phyloP scores from a whole-genome alignment of 92 coral and sea anemone genomes.

The Parazoanthus atlanticus region DNA sequence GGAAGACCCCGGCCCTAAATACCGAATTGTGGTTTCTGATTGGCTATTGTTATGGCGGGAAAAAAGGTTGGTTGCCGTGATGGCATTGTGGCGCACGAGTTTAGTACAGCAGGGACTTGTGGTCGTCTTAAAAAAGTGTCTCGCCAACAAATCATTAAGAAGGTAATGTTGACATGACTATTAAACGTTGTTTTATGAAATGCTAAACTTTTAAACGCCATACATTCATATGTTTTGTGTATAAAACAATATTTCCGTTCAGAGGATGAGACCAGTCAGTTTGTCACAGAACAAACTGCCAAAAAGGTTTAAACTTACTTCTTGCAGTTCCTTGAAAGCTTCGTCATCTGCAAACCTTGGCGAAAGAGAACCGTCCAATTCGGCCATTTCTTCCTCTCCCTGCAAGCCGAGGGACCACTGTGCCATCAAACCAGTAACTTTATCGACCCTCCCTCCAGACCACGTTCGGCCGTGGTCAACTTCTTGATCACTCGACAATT shows the following conservation, averaged over 20 bases:
- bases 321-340: constrained; percentile 82
- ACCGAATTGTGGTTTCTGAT: background rate
- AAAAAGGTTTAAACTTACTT: constrained; percentile 47
- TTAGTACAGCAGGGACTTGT: no score
- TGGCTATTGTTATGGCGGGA: background rate
- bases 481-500: background rate
- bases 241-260: background rate
- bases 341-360: constrained; percentile 76
- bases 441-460: constrained; percentile 26
- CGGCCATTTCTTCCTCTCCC: constrained; percentile 71
- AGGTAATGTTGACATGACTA: background rate
- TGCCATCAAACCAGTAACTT: constrained; percentile 28
- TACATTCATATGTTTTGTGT: background rate
- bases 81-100: no score
- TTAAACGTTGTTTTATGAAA: background rate
- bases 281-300: background rate
- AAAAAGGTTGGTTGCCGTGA: no score
- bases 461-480: constrained; percentile 43
- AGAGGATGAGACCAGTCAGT: background rate
- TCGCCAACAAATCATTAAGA: background rate
- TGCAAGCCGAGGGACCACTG: constrained; percentile 61
- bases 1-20: no score
- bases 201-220: background rate
- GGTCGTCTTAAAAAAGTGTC: background rate
- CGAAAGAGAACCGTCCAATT: constrained; percentile 61